Base-by-base conservation (phyloP, 2,797 vertebrate species). In the Pyrocephalus nanus region DNA sequence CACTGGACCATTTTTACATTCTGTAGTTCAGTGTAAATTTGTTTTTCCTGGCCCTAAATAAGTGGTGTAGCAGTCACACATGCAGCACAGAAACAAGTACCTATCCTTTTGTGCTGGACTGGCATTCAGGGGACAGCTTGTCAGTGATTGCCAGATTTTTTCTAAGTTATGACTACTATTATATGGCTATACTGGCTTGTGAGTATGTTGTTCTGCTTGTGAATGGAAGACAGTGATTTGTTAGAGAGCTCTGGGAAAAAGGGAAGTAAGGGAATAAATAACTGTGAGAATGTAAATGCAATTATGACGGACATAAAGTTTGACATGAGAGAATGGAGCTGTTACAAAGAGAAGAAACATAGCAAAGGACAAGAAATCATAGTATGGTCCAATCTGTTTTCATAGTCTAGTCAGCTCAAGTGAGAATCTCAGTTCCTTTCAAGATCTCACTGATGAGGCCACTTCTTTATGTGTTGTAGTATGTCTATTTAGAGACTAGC, bases 11-110 rank as follows among this genome's bases (percentile, higher is more conserved):
- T 36, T 85, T 91, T 72, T 62, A n/a, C 3, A 4, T 58, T 69
- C 43, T n/a, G 18, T 3, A 2, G 8, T 55, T 18, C 29, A 74
- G 29, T 9, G 19, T 43, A 60, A 66, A 32, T 86, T 42, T 61
- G 6, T 25, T 71, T 88, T 4, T 90, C 77, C 3, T 27, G 45
- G 6, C 9, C 13, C 29, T 57, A 55, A 74, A 16, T 40, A 50
- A 54, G 25, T 57, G 15, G 3, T 54, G 27, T n/a, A 13, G 19
- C 21, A 55, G 67, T 51, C 2, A 6, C 8, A 57, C 0, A 0
- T 23, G 18, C 16, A 30, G 43, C 32, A 40, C 9, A 47, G 32
- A 77, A 60, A 10, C 12, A 73, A 67, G 7, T 27, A 54, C 9
- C 5, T 47, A 11, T 34, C 17, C 25, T 57, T 88, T 90, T 14